Conservation (phyloP, 2,113 vertebrate genomes). For the Hylia prasina region DNA sequence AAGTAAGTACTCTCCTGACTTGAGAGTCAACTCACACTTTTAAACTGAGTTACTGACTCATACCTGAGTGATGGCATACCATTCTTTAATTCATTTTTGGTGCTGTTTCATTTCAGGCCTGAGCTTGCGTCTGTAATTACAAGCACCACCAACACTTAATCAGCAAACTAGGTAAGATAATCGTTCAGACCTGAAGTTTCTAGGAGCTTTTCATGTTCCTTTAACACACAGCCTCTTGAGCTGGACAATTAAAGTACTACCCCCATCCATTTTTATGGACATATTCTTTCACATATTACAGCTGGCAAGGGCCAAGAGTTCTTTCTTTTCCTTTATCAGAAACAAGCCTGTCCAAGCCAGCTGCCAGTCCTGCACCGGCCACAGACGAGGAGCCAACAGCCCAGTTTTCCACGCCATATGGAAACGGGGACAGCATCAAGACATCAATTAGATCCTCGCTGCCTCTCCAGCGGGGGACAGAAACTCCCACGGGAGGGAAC, state of each 20-base stretch:
- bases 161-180: rapidly evolving
- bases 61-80: neutral
- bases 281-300: neutral
- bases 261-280: neutral
- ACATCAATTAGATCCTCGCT: rapidly evolving
- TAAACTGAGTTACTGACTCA: neutral
- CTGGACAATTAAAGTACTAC: neutral
- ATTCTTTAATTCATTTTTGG: neutral
- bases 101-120: neutral
- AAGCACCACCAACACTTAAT: neutral
- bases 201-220: neutral
- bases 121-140: neutral
- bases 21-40: neutral
- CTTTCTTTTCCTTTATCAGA: neutral
- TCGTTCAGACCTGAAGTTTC: neutral
- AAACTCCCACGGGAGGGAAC: neutral
- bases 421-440: neutral
- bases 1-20: neutral
- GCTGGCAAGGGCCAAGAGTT: neutral
- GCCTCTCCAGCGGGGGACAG: neutral
- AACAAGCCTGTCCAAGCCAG: neutral
- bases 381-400: neutral
- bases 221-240: neutral
- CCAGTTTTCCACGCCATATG: neutral
- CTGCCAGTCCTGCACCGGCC: neutral